A percentile compares a stretch with the other conserved stretches of the same genome.
Evolutionary conservation across 2,888 invertebrate species (phyloP).

Genomic region (Eristalis tenax): DNA sequence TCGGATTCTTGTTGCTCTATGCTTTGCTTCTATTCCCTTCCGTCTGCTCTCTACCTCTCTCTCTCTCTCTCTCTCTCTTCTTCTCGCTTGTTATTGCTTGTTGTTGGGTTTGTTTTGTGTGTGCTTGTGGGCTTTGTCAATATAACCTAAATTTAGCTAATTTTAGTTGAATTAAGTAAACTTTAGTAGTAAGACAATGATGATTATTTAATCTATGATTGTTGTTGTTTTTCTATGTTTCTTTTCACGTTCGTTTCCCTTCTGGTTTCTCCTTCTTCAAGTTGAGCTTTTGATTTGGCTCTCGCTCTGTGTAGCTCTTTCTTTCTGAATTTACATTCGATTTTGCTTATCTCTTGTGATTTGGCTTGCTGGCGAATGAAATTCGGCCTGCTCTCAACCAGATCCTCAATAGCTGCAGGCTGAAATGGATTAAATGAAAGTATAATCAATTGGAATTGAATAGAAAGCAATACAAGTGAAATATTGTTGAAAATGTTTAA

Average conservation of each 20-base stretch:
- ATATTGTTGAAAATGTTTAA: not conserved
- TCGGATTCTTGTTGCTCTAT: not conserved
- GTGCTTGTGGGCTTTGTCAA: constrained; percentile 42
- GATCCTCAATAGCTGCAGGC: constrained; percentile 64
- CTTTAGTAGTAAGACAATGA: constrained; percentile 47
- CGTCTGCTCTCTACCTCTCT: not conserved
- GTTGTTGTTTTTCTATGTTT: constrained; percentile 21
- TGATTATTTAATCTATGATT: constrained; percentile 49
- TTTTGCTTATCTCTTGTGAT: constrained; percentile 62
- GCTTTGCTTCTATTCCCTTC: not conserved
- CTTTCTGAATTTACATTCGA: not conserved
- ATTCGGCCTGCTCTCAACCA: constrained; percentile 69
- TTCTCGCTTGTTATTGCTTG: constrained; percentile 38
- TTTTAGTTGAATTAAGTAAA: constrained; percentile 58
- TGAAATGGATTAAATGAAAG: constrained; percentile 34
- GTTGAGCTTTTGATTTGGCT: not conserved
- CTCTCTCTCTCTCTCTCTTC: not conserved
- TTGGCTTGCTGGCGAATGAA: constrained; percentile 65
- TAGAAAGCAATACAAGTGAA: not conserved
- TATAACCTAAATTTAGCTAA: constrained; percentile 66
- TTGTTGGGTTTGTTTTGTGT: not conserved
- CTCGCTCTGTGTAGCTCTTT: not conserved
- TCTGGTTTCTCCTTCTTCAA: not conserved
- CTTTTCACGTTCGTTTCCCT: not conserved
- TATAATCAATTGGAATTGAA: not conserved